These are phyloP conservation scores for Cassiopea andromeda DNA, from an alignment of 30 jellyfish, hydroid and myxozoan genomes.

Conservation along the genomic window DNA sequence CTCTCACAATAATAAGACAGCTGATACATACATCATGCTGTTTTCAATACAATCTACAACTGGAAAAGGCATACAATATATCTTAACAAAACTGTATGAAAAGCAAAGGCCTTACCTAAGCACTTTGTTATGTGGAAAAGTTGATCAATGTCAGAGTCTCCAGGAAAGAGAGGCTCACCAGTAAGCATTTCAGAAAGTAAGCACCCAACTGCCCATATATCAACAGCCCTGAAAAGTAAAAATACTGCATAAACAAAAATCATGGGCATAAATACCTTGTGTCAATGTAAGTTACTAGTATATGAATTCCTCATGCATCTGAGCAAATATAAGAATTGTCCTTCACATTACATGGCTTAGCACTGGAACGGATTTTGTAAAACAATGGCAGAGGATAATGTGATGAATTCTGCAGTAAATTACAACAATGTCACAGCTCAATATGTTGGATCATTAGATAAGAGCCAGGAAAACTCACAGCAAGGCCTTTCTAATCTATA, in stretches of 20 bases:
- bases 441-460: too few species aligned
- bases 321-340: too few species aligned
- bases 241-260: not conserved
- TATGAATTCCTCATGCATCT: too few species aligned
- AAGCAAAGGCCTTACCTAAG: constrained; percentile 74
- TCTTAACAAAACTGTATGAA: not conserved
- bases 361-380: too few species aligned
- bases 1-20: too few species aligned
- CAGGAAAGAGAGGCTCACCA: constrained; percentile 99
- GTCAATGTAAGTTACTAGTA: not conserved
- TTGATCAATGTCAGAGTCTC: constrained; percentile 98
- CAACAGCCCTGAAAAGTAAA: constrained; percentile 89
- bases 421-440: too few species aligned
- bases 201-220: constrained; percentile 99
- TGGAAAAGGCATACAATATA: not conserved
- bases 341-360: too few species aligned
- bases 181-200: constrained; percentile 91
- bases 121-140: constrained; percentile 87
- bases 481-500: too few species aligned
- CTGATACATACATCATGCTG: too few species aligned
- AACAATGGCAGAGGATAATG: too few species aligned
- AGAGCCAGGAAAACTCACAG: too few species aligned
- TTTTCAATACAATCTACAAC: not conserved
- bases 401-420: too few species aligned
- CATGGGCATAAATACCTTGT: not conserved